Conservation (phyloP, 2,797 vertebrate species). For the Characodon lateralis region DNA sequence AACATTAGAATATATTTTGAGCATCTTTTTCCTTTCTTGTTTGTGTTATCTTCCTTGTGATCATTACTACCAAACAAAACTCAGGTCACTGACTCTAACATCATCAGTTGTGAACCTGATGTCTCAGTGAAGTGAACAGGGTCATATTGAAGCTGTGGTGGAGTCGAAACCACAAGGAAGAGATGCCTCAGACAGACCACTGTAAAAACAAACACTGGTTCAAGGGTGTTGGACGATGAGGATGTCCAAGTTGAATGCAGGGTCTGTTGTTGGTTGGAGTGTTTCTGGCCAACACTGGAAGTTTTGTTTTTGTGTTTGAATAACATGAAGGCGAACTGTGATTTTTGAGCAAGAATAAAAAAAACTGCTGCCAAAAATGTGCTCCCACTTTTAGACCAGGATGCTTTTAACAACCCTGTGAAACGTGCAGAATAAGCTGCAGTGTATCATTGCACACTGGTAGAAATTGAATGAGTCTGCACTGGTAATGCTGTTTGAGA, state of each 20-base stretch:
- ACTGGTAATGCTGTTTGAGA: slow-evolving; percentile 25
- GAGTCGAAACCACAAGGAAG: slow-evolving; percentile 39
- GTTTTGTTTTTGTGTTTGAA: slow-evolving; percentile 40
- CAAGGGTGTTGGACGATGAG: slow-evolving; percentile 35
- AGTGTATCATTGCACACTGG: slow-evolving; percentile 26
- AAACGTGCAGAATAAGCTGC: slow-evolving; percentile 33
- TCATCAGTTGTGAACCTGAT: neutral
- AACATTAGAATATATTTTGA: neutral
- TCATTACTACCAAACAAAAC: slow-evolving; percentile 6
- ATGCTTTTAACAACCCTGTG: slow-evolving; percentile 28
- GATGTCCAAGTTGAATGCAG: slow-evolving; percentile 40
- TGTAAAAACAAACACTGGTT: slow-evolving; percentile 57
- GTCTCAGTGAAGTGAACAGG: slow-evolving; percentile 21
- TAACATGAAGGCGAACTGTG: slow-evolving; percentile 38
- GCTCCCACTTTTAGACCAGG: slow-evolving; percentile 27
- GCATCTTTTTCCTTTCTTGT: neutral
- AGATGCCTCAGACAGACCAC: slow-evolving; percentile 27
- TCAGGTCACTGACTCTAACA: slow-evolving; percentile 13
- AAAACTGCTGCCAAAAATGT: slow-evolving; percentile 37
- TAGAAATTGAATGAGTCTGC: slow-evolving; percentile 32
- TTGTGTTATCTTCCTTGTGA: neutral
- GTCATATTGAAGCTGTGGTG: slow-evolving; percentile 22
- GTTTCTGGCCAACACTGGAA: slow-evolving; percentile 31
- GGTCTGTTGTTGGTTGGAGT: slow-evolving; percentile 28
- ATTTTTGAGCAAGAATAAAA: slow-evolving; percentile 12